These are phyloP conservation scores for Enteromius fasciolatus DNA, from an alignment of 2,797 vertebrate species.

Conservation along the genomic window DNA sequence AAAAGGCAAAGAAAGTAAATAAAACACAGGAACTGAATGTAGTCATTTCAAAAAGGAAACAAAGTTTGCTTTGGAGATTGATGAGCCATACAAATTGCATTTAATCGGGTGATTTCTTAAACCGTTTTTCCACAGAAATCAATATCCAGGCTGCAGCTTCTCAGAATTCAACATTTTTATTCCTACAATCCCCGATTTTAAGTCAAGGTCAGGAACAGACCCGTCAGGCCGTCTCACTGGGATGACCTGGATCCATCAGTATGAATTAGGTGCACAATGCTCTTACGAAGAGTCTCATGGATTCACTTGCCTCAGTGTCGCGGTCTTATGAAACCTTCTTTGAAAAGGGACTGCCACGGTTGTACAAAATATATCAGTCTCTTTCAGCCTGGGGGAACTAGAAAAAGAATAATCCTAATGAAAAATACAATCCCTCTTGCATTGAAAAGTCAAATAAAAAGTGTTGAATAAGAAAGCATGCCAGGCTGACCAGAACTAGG, in stretches of 20 bases:
- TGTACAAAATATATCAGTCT: constrained; percentile 80
- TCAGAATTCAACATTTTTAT: constrained; percentile 43
- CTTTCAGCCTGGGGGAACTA: constrained; percentile 71
- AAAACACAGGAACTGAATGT: background rate
- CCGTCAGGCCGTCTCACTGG: constrained; percentile 70
- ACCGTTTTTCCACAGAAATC: constrained; percentile 21
- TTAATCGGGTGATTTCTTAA: constrained; percentile 21
- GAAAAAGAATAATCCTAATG: constrained; percentile 67
- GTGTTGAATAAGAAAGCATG: constrained; percentile 62
- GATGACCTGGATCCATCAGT: constrained; percentile 80
- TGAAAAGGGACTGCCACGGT: constrained; percentile 76
- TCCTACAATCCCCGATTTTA: constrained; percentile 31
- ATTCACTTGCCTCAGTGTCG: constrained; percentile 76
- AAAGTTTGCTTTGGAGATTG: background rate
- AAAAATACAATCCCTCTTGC: constrained; percentile 75
- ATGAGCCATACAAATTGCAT: constrained; percentile 6
- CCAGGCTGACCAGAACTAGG: constrained; percentile 61
- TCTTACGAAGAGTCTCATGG: constrained; percentile 73
- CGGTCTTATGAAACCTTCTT: constrained; percentile 75
- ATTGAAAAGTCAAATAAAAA: constrained; percentile 74
- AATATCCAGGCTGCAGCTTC: constrained; percentile 40
- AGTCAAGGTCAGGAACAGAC: constrained; percentile 71
- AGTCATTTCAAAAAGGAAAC: background rate
- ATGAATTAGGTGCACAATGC: constrained; percentile 79
- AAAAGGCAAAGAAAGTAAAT: background rate